Base-by-base conservation (phyloP, 2,113 vertebrate genomes). In the Aphyosemion australe region DNA sequence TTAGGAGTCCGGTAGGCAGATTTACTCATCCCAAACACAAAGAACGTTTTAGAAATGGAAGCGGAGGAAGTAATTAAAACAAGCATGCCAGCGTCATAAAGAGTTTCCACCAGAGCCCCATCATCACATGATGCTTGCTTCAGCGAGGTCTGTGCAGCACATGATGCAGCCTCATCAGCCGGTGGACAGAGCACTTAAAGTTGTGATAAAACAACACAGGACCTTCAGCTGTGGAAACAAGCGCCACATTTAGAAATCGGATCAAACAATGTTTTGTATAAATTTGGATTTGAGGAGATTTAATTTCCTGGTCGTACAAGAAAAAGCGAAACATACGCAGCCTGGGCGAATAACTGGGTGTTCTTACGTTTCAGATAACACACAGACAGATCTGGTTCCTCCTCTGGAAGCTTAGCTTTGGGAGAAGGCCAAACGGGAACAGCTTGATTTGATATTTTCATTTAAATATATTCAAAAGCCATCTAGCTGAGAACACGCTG, bases 391-490 rank as follows among this genome's bases (percentile, higher is more conserved):
- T 51, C 56, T 69, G 19, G 34, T 59, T 60, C 66, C 41, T 69
- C 42, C 26, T 14, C 21, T 13, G 58, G 53, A 43, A 51, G 58
- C 53, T 48, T 49, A 54, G 41, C 20, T 52, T 21, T 20, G 41
- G 51, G 51, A 15, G 26, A 13, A 4, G 37, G 43, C 32, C 64
- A 64, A 34, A 37, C 6, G 43, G 57, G 42, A 59, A 52, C 53
- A 69, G 43, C 49, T 61, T 56, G 45, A 59, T 45, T 69, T 61
- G 7, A 58, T 47, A 69, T 63, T 51, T 62, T 39, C 26, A 69
- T 69, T 57, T 12, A 61, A 69, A 65, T 41, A 58, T 61, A 55
- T 58, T 0, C 15, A 57, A 75, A 51, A 72, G 34, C 11, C 20
- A 26, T 50, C 13, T 14, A 19, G 13, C 49, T 58, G 78, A 18